phyloP scores from a whole-genome alignment of 1,140 invertebrate species.

The Aphidius gifuensis region DNA sequence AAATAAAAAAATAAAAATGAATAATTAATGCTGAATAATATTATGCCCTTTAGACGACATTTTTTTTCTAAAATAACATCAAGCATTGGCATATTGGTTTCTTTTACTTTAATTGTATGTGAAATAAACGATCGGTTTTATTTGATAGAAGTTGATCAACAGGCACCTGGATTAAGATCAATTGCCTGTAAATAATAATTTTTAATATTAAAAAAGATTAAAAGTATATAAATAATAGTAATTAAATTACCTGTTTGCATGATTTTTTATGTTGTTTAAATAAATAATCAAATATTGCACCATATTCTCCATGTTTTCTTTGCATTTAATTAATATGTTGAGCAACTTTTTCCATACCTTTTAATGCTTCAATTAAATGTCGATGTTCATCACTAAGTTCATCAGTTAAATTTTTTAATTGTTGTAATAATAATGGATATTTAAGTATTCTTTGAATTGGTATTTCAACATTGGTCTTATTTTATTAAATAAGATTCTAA shows the following conservation, averaged over 20 bases:
- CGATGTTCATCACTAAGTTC: slow-evolving; percentile 88
- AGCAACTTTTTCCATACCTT: slow-evolving; percentile 98
- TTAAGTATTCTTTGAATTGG: slow-evolving; percentile 98
- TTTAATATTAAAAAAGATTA: too few relatives aligned
- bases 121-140: too few relatives aligned
- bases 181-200: too few relatives aligned
- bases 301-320: slow-evolving; percentile 98
- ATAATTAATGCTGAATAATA: too few relatives aligned
- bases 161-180: too few relatives aligned
- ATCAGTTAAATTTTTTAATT: slow-evolving; percentile 90
- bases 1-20: too few relatives aligned
- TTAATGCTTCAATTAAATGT: slow-evolving; percentile 87
- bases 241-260: slow-evolving; percentile 72
- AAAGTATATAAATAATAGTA: neutral
- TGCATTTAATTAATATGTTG: slow-evolving; percentile 99
- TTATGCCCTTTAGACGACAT: too few relatives aligned
- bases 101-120: too few relatives aligned
- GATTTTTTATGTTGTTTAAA: slow-evolving; percentile 93
- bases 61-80: too few relatives aligned
- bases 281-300: slow-evolving; percentile 94
- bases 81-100: too few relatives aligned
- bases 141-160: too few relatives aligned
- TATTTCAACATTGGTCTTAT: too few relatives aligned
- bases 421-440: slow-evolving; percentile 93
- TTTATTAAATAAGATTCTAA: slow-evolving; percentile 98